These are phyloP conservation scores for Alethe diademata DNA, from an alignment of 2,113 vertebrate genomes.

Conservation along the genomic window DNA sequence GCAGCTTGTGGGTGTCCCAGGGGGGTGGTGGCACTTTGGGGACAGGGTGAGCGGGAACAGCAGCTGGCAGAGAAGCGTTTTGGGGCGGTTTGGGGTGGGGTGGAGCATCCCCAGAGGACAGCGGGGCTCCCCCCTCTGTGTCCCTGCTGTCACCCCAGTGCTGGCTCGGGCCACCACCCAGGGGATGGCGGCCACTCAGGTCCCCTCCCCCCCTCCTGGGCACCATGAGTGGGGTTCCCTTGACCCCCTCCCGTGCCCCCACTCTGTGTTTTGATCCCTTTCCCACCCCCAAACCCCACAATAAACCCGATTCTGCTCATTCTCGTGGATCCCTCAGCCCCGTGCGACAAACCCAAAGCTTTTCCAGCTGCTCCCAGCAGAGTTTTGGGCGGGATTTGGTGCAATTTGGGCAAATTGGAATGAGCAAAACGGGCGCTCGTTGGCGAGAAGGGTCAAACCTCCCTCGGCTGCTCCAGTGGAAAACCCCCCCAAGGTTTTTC, in stretches of 20 bases:
- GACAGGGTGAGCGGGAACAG: neutral
- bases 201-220: neutral
- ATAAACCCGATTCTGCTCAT: neutral
- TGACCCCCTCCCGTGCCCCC: neutral
- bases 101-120: neutral
- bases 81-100: neutral
- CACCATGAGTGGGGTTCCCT: neutral
- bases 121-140: neutral
- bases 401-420: neutral
- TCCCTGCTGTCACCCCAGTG: neutral
- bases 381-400: accelerated
- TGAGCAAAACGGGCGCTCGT: neutral
- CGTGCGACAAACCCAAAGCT: accelerated
- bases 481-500: neutral
- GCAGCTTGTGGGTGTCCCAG: accelerated
- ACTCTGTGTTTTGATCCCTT: neutral
- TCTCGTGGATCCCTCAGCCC: neutral
- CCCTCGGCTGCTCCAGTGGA: accelerated
- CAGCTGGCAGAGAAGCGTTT: neutral
- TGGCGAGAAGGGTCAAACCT: neutral
- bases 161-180: neutral
- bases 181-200: neutral
- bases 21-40: neutral
- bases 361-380: accelerated
- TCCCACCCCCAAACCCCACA: neutral